A percentile compares a stretch with the other conserved stretches of the same genome.
These are phyloP conservation scores for Marcusenius ussheri DNA, from an alignment of 2,113 vertebrate genomes.

Conservation along the genomic window DNA sequence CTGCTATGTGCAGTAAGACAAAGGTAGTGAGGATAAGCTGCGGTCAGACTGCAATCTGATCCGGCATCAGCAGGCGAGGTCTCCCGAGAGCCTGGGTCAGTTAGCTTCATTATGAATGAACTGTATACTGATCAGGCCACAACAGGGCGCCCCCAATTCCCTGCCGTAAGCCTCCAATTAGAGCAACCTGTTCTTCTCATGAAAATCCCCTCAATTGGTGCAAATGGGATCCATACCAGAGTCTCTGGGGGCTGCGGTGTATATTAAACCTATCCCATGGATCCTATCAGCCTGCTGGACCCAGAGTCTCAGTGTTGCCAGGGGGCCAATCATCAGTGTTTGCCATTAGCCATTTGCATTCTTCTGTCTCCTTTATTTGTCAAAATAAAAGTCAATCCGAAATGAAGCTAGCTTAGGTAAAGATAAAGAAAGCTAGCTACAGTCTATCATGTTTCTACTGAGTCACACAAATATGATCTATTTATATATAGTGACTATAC, in stretches of 20 bases:
- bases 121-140: slow-evolving; percentile 52
- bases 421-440: neutral
- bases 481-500: neutral
- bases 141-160: slow-evolving; percentile 31
- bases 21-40: neutral
- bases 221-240: slow-evolving; percentile 47
- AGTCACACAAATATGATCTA: neutral
- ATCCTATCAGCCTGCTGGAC: slow-evolving; percentile 28
- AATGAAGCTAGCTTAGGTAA: neutral
- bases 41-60: neutral
- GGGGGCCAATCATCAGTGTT: neutral
- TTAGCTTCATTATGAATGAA: slow-evolving; percentile 54
- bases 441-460: neutral
- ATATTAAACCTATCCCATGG: slow-evolving; percentile 52
- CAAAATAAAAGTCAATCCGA: neutral
- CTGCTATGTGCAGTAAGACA: neutral
- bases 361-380: neutral
- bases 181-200: slow-evolving; percentile 46
- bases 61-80: neutral
- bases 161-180: slow-evolving; percentile 59
- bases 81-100: slow-evolving; percentile 33
- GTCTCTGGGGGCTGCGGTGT: slow-evolving; percentile 44
- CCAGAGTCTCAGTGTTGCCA: neutral
- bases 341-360: neutral
- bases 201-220: slow-evolving; percentile 39